Conservation (phyloP, 2,888 invertebrate genomes). For the Andrena trimmerana region DNA sequence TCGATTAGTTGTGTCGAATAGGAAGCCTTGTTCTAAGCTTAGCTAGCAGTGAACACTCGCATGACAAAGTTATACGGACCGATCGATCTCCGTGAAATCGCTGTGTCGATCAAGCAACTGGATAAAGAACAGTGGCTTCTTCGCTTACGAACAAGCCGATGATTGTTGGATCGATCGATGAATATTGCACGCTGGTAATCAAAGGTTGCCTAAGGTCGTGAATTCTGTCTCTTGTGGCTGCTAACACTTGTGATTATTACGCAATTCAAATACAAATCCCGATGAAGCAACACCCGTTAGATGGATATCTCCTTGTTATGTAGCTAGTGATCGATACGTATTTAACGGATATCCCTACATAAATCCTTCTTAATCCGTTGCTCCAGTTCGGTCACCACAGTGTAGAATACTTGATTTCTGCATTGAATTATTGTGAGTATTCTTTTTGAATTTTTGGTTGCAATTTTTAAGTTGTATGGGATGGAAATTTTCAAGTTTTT, state of each 20-base stretch:
- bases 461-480: no score
- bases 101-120: background rate
- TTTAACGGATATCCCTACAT: background rate
- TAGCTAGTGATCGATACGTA: conserved; percentile 22
- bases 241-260: background rate
- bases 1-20: conserved; percentile 70
- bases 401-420: no score
- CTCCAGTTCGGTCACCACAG: no score
- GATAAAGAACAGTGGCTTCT: background rate
- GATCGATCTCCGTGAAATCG: conserved; percentile 18
- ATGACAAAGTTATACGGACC: background rate
- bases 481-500: no score
- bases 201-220: background rate
- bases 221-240: background rate
- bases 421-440: no score
- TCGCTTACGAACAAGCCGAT: background rate
- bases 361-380: conserved; percentile 18
- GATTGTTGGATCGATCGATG: background rate
- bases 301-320: background rate
- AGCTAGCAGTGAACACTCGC: conserved; percentile 3
- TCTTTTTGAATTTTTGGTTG: no score
- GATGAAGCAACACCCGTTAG: background rate
- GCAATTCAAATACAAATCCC: conserved; percentile 10
- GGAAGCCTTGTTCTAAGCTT: conserved; percentile 64
- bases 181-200: background rate